A percentile compares a stretch with the other conserved stretches of the same genome.
Conservation (phyloP, 2,113 vertebrate genomes). For the Prionailurus viverrinus region DNA sequence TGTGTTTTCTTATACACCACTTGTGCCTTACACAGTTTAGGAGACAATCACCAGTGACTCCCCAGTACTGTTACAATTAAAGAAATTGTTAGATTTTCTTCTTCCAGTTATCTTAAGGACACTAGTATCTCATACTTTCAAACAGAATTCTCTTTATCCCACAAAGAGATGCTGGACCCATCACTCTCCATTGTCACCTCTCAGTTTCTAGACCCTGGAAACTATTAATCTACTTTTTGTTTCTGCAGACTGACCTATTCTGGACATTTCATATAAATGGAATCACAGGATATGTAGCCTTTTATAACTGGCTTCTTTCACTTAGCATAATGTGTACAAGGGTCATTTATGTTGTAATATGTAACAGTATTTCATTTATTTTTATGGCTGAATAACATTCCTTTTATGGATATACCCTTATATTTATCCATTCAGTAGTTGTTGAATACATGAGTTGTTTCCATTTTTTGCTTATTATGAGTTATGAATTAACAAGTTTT, state of each 20-base stretch:
- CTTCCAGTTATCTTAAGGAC: background rate
- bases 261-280: too few species aligned
- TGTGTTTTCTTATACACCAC: background rate
- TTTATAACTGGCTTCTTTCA: too few species aligned
- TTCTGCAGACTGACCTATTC: background rate
- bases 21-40: background rate
- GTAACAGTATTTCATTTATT: too few species aligned
- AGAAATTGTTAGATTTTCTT: background rate
- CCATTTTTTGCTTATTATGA: background rate
- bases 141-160: background rate
- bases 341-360: too few species aligned
- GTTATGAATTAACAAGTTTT: background rate
- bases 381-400: background rate
- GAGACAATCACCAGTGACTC: background rate
- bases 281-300: too few species aligned
- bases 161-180: background rate
- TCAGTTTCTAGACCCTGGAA: background rate
- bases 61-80: background rate
- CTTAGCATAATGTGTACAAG: too few species aligned
- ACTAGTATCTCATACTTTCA: background rate
- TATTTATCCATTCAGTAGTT: background rate
- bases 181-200: background rate
- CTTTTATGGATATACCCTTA: background rate
- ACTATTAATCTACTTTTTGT: too few species aligned
- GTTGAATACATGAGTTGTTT: background rate